Evolutionary conservation across 2,888 invertebrate genomes (phyloP).

Genomic region (Corbicula japonica): DNA sequence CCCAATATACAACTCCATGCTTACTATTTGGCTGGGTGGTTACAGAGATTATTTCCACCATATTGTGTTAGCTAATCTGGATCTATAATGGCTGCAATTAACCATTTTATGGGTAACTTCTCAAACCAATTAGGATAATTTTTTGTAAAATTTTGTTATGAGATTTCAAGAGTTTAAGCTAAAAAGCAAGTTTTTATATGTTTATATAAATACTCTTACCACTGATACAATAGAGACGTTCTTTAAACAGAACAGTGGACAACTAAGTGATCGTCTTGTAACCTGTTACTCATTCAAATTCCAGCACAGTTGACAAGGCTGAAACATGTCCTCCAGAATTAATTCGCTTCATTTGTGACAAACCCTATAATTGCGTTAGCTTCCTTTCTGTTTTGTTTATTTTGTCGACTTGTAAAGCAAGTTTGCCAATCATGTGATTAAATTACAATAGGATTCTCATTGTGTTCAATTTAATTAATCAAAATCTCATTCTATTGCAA

Average conservation of each 20-base stretch:
- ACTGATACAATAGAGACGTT: too few relatives aligned
- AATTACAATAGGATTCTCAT: conserved; percentile 44
- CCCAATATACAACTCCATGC: neutral
- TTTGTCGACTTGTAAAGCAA: neutral
- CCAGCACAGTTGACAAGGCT: conserved; percentile 21
- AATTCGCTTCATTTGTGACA: conserved; percentile 28
- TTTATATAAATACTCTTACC: too few relatives aligned
- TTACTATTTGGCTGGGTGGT: neutral
- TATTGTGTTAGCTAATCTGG: too few relatives aligned
- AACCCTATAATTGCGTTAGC: conserved; percentile 29
- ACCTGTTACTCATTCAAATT: conserved; percentile 32
- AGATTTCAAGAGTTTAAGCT: too few relatives aligned
- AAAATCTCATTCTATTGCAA: conserved; percentile 34
- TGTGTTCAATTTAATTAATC: conserved; percentile 43
- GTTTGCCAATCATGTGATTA: conserved; percentile 47
- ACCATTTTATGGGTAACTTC: too few relatives aligned
- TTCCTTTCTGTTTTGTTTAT: conserved; percentile 27
- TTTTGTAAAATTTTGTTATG: too few relatives aligned
- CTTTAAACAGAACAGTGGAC: neutral
- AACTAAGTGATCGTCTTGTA: conserved; percentile 1
- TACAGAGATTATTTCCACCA: too few relatives aligned
- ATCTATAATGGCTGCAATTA: too few relatives aligned
- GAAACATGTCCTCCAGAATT: conserved; percentile 12
- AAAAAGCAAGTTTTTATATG: too few relatives aligned
- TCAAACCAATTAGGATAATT: too few relatives aligned